Evolutionary conservation across 2,113 vertebrate genomes (phyloP).

Genomic region (Motacilla alba): DNA sequence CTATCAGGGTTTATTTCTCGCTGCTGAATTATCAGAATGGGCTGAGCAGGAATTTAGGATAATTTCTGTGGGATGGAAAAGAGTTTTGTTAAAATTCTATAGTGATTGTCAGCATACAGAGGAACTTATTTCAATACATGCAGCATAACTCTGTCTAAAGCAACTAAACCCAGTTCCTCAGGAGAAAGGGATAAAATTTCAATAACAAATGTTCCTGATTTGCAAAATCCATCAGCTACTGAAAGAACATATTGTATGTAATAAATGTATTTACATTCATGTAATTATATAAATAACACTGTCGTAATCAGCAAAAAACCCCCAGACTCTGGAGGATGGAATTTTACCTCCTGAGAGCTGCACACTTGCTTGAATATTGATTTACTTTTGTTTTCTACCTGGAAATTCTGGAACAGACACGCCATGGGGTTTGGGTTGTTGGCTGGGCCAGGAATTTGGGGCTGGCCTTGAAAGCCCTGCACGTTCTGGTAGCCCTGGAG

Average conservation of each 20-base stretch:
- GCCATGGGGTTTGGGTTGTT: slow-evolving; percentile 85
- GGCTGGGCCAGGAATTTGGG: slow-evolving; percentile 79
- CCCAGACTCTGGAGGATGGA: not conserved
- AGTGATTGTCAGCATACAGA: not conserved
- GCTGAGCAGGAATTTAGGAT: not conserved
- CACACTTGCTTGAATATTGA: not conserved
- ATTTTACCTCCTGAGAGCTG: not conserved
- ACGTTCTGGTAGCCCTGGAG: slow-evolving; percentile 82
- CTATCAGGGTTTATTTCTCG: not conserved
- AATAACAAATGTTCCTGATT: not conserved
- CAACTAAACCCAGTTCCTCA: not conserved
- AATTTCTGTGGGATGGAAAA: not conserved
- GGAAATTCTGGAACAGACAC: slow-evolving; percentile 95
- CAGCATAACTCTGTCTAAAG: not conserved
- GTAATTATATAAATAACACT: accelerated
- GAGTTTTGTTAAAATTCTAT: not conserved
- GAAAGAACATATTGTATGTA: not conserved
- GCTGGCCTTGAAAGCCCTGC: slow-evolving; percentile 86
- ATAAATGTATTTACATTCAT: not conserved
- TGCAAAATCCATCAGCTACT: not conserved
- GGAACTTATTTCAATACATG: not conserved
- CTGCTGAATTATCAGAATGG: not conserved
- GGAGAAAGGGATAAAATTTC: not conserved
- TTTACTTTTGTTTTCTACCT: slow-evolving; percentile 75
- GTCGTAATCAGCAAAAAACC: not conserved